Percentiles rank a stretch among this genome's conserved stretches.
These are phyloP conservation scores for Ochotona princeps DNA, from an alignment of 2,113 vertebrate genomes.

Conservation along the genomic window DNA sequence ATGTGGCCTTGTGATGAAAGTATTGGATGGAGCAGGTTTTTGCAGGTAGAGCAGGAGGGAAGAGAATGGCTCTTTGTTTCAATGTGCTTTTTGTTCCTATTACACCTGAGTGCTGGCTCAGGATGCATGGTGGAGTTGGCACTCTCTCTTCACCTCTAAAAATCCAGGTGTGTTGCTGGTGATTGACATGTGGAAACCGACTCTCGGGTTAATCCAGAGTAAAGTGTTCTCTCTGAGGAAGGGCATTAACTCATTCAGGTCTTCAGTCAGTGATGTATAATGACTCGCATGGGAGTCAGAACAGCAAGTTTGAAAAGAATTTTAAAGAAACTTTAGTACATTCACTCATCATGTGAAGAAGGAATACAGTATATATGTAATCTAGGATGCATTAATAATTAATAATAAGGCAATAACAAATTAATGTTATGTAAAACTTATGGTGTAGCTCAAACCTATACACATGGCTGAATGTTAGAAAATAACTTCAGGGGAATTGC, in stretches of 20 bases:
- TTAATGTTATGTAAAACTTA: constrained; percentile 62
- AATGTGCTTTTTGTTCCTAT: not conserved
- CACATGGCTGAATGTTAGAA: constrained; percentile 70
- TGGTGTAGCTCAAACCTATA: constrained; percentile 72
- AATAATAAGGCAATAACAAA: too few species aligned
- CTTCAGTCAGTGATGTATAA: not conserved
- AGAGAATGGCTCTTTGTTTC: constrained; percentile 13
- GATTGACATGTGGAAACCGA: constrained; percentile 39
- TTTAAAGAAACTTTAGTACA: not conserved
- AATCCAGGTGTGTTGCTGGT: constrained; percentile 30
- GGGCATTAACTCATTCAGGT: not conserved
- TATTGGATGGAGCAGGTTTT: not conserved
- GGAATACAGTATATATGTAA: not conserved
- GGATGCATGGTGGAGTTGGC: not conserved
- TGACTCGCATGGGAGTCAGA: not conserved
- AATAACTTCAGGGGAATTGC: constrained; percentile 70
- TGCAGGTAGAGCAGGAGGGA: not conserved
- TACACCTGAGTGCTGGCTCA: not conserved
- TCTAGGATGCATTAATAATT: constrained; percentile 23
- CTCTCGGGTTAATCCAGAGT: not conserved
- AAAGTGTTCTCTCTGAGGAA: constrained; percentile 5
- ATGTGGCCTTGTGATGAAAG: not conserved
- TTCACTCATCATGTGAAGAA: not conserved
- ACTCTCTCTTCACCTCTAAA: constrained; percentile 4
- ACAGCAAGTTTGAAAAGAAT: not conserved